These are phyloP conservation scores for Lasioglossum morio DNA, from an alignment of 2,888 invertebrate genomes.

Conservation along the genomic window DNA sequence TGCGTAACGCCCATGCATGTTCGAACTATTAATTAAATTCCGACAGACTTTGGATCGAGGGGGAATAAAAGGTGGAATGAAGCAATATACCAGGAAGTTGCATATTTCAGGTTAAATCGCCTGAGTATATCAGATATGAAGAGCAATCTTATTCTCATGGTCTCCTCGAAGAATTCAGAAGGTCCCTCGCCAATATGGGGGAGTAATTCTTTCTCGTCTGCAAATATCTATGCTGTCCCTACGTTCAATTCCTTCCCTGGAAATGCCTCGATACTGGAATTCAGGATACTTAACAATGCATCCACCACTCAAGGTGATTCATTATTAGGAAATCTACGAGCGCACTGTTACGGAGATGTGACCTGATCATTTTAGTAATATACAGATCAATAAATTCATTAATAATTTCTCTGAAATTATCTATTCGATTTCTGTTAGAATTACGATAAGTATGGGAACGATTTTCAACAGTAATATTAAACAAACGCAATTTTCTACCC, in stretches of 20 bases:
- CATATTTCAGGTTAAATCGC: slow-evolving; percentile 18
- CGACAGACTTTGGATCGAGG: slow-evolving; percentile 4
- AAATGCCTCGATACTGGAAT: background rate
- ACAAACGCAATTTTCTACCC: too few relatives aligned
- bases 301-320: background rate
- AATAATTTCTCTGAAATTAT: background rate
- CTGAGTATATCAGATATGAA: slow-evolving; percentile 17
- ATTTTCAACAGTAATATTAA: too few relatives aligned
- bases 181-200: background rate
- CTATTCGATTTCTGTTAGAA: too few relatives aligned
- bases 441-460: too few relatives aligned
- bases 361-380: background rate
- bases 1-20: background rate
- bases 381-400: background rate
- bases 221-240: background rate
- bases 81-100: slow-evolving; percentile 20
- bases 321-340: background rate
- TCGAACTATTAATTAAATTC: slow-evolving; percentile 48
- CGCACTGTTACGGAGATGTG: background rate
- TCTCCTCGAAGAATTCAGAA: slow-evolving; percentile 5
- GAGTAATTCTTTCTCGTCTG: background rate
- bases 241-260: background rate
- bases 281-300: background rate
- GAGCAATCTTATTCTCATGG: background rate
- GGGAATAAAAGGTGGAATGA: slow-evolving; percentile 24